Evolutionary conservation across 2,113 vertebrate genomes (phyloP), one percentile per base, ranked within the genome.

Genomic region (Nothobranchius kuhntae): DNA sequence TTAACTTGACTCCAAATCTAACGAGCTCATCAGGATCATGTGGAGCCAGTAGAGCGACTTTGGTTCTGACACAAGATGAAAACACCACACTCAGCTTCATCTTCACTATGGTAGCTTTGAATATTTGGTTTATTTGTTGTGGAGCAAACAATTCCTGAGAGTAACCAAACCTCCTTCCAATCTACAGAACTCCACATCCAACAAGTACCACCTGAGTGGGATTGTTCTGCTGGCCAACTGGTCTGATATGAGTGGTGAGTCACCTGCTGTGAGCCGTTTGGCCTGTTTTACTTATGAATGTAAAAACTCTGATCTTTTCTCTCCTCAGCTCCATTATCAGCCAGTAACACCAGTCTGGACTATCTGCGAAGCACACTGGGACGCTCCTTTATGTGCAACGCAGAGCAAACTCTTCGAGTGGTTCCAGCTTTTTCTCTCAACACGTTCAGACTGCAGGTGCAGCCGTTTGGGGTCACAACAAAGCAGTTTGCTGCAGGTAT

Each of bases 401-500:
- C 93, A 0, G 94, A 96, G 90, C 94, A 96, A 73, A 93, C 65
- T 4, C 81, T 99, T 48, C 53, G 13, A 0, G 89, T 99, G 71
- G 88, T 79, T 0, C 61, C 82, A 0, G 21, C 51, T 2, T 93
- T 95, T 64, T 86, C 93, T 7, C 64, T 99, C 84, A 96, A 96
- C 74, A 71, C 95, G 9, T 97, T 96, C 81, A 73, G 85, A 10
- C 90, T 98, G 65, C 92, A 95, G 81, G 76, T 99, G 65, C 98
- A 99, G 67, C 94, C 95, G 14, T 99, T 99, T 78, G 90, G 85
- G 15, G 91, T 99, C 10, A 91, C 88, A 2, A 92, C 89, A 15
- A 78, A 87, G 76, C 93, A 93, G 85, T 99, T 98, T 83, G 95
- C 94, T 42, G 78, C 95, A 91, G 96, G 98, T 98, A 92, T 77